Evolutionary conservation across 2,113 vertebrate genomes (phyloP), one percentile per base, ranked within the genome.

Genomic region (Platysteira castanea): DNA sequence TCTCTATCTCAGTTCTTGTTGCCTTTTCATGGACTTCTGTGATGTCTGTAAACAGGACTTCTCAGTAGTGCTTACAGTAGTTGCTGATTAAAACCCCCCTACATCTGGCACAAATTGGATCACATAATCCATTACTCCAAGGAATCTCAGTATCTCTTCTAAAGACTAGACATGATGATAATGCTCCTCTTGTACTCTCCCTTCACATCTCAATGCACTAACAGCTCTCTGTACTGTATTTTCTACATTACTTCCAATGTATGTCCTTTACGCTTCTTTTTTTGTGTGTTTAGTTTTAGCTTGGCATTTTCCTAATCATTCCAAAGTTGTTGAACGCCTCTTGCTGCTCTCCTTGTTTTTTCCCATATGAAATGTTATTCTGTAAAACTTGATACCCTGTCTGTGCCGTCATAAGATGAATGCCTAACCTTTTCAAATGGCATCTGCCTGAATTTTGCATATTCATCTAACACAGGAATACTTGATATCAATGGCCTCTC

Each of bases 351-450:
- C 12, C 37, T 78, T 7, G 0, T 39, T 57, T 82, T 83, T 87
- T 56, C 26, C 23, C 10, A 9, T 17, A 27, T 68, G 37, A 93
- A 76, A 9, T 42, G 30, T 75, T 93, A 42, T 7, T 31, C 6
- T 59, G 26, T 90, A 71, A 68, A 92, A 76, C 26, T 37, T 57
- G 30, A 54, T 89, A 61, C 33, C 3, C 13, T 77, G 7, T 63
- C 35, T 67, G 10, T 59, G 39, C 23, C 14, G 50, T 80, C 6
- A 6, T 53, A 84, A 64, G 71, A 68, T 80, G 59, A 93, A 89
- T n/a, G 37, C 13, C 15, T 94, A 85, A 94, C 74, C 91, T 85
- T 96, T 94, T 67, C 79, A 88, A 92, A 90, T 79, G 53, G 52
- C 67, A 71, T 67, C 56, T 83, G 61, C 56, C 47, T 83, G 33